phyloP scores from a whole-genome alignment of 1,140 invertebrate genomes.

The Trachymyrmex cornetzi region DNA sequence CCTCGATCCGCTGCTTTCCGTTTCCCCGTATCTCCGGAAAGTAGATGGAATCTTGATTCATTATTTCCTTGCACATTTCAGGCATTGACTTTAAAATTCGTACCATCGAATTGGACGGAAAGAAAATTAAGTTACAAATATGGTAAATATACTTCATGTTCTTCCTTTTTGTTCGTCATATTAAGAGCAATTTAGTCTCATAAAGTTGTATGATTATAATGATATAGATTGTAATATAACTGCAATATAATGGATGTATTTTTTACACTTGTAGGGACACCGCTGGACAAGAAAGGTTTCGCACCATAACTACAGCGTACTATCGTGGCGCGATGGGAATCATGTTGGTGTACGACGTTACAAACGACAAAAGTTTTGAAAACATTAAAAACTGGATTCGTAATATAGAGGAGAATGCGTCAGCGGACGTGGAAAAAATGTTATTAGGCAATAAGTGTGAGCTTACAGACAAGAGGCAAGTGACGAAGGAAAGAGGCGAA shows the following conservation, averaged over 20 bases:
- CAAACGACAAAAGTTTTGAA: conserved; percentile 99
- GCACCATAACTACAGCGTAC: conserved; percentile 99
- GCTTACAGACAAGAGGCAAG: conserved; percentile 95
- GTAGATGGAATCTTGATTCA: background rate
- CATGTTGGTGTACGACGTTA: conserved; percentile 99
- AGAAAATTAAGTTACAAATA: conserved; percentile 99
- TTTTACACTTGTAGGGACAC: conserved; percentile 92
- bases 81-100: conserved; percentile 99
- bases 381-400: conserved; percentile 99
- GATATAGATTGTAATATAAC: background rate
- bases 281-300: conserved; percentile 98
- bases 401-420: conserved; percentile 99
- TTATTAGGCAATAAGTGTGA: conserved; percentile 98
- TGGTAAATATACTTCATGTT: conserved; percentile 89
- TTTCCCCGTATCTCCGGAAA: too few species aligned
- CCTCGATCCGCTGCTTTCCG: too few species aligned
- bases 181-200: background rate
- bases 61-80: conserved; percentile 86
- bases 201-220: background rate
- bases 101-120: conserved; percentile 98
- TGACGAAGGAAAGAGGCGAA: conserved; percentile 90
- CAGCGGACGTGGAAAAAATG: conserved; percentile 98
- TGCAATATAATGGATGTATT: background rate
- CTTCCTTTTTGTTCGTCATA: background rate
- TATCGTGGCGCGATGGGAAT: conserved; percentile 99